Evolutionary conservation across 1,140 invertebrate genomes (phyloP), one percentile per base, ranked within the genome.

Genomic region (Brachionus calyciflorus): DNA sequence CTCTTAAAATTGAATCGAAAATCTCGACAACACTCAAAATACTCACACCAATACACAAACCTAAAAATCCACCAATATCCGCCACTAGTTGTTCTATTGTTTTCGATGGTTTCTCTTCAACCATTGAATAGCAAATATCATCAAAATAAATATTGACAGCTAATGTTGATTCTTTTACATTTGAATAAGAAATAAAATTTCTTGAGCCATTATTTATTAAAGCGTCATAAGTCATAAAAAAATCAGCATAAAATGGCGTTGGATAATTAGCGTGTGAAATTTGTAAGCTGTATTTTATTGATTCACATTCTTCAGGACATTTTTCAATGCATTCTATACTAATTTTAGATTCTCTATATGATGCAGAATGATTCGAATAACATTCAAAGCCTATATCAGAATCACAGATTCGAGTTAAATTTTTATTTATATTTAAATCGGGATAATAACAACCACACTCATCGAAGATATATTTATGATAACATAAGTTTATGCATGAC

Each of bases 131-230:
- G 10, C 21, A 6, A 10, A 73, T 49, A 41, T 73, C 69, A 40
- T 73, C 69, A 73, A 30, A 49, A 41, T 51, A 73, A 53, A 73
- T 17, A 24, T 73, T 73, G 5, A 73, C 69, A 26, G 69, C 44
- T 14, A 73, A 10, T 30, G 30, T 41, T 14, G 17, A 30, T 44
- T 41, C 10, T 44, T 65, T 65, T 3, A 65, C 21, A 4, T 6
- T 26, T 44, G 41, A 37, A 65, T 65, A 44, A 24, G 2, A 9
- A 1, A 7, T 10, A 26, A 65, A 65, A 14, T 44, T 44, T 44
- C 40, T 41, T 7, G 17, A 19, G 10, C 12, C 2, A 24, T 65
- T 65, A 2, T 37, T 12, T 30, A 24, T 41, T 21, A 37, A 37
- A 37, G 33, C 21, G 0, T 44, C 7, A 46, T 44, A 44, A 9